Evolutionary conservation across 1,140 invertebrate species (phyloP), one percentile per base, ranked within the genome.

Genomic region (Drosophila funebris): DNA sequence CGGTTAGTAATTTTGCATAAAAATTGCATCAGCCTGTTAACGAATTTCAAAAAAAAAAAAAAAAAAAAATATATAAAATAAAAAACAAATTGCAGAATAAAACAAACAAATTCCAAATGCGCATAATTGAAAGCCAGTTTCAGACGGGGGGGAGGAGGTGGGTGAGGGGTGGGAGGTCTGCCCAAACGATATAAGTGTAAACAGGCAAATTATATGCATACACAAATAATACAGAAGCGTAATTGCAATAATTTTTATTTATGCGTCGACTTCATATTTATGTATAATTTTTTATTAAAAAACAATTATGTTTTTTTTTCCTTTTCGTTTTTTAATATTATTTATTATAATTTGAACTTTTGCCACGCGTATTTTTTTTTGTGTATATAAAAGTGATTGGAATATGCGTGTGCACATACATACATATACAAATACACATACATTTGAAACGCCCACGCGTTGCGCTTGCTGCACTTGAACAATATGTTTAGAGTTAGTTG

Each of bases 211-310:
- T 74, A 76, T 68, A 63, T n/a, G n/a, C 63, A 74, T 44, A 67
- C 69, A 36, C 46, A 56, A 56, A 68, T 76, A 75, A 85, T 81
- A 87, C 81, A 85, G 82, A 64, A 85, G 81, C 82, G 83, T 78
- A 87, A 82, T 79, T 88, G 78, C 82, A 87, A 88, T 88, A 60
- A 82, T 75, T 82, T 88, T 60, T 78, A 75, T 85, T 85, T 85
- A 82, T 87, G 81, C 76, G 41, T 39, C 76, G 67, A 53, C 57
- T 63, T 68, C 27, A 33, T 43, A 66, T 61, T 53, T 67, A 72
- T 83, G 3, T 48, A 58, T 8, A 57, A 37, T 22, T 37, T 22
- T 37, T 22, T 22, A 48, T 27, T 31, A 18, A 48, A 48, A 48
- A 48, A 48, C n/a, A 29, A 29, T 2, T 7, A 16, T 7, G 33